A percentile compares a stretch with the other conserved stretches of the same genome.
phyloP scores from a whole-genome alignment of 2,888 invertebrate species.

The Listrodromus nycthemerus region DNA sequence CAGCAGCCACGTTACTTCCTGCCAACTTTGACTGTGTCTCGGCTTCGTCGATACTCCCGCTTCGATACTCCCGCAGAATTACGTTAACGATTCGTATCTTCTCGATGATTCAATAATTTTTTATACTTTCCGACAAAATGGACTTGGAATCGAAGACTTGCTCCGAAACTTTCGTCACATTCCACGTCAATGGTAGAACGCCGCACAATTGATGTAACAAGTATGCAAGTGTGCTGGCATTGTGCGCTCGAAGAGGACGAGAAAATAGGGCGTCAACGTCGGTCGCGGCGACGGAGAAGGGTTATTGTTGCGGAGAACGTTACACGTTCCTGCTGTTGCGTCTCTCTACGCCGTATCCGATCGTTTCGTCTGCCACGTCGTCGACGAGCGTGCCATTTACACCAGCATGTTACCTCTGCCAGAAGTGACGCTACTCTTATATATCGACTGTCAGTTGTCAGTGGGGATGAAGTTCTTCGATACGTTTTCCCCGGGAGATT shows the following conservation, averaged over 20 bases:
- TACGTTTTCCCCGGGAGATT: too few relatives aligned
- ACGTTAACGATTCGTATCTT: background rate
- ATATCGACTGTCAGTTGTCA: background rate
- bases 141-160: background rate
- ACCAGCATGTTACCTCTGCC: slow-evolving; percentile 21
- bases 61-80: slow-evolving; percentile 45
- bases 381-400: slow-evolving; percentile 54
- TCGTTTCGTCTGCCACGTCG: slow-evolving; percentile 46
- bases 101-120: background rate
- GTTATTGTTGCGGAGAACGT: slow-evolving; percentile 79
- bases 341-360: slow-evolving; percentile 40
- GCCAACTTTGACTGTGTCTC: slow-evolving; percentile 29
- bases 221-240: slow-evolving; percentile 69
- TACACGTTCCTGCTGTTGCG: slow-evolving; percentile 64
- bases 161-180: slow-evolving; percentile 56
- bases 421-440: background rate
- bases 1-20: slow-evolving; percentile 62
- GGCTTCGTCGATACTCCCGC: slow-evolving; percentile 29
- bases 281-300: slow-evolving; percentile 73
- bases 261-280: slow-evolving; percentile 50
- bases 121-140: background rate
- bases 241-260: slow-evolving; percentile 47
- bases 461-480: too few relatives aligned
- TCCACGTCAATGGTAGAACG: slow-evolving; percentile 72
- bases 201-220: slow-evolving; percentile 73